Conservation (phyloP, 2,888 invertebrate species). For the Cantharis rufa region DNA sequence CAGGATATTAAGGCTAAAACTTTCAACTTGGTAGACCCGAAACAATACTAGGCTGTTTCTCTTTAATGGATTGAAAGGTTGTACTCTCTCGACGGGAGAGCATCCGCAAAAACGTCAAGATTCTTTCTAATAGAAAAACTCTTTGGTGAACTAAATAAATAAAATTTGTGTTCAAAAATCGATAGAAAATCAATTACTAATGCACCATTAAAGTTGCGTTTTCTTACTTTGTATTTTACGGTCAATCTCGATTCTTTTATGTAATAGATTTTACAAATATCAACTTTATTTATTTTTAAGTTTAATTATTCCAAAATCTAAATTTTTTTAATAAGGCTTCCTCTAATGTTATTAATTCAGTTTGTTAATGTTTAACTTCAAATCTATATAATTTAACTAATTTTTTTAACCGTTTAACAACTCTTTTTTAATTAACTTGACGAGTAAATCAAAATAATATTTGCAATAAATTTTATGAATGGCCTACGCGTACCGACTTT, state of each 20-base stretch:
- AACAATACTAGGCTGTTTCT: conserved; percentile 21
- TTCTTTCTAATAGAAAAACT: neutral
- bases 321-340: neutral
- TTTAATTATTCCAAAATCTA: neutral
- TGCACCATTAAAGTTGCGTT: neutral
- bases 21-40: conserved; percentile 23
- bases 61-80: conserved; percentile 25
- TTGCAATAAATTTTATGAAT: neutral
- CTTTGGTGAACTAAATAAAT: conserved; percentile 1
- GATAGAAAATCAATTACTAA: neutral
- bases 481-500: neutral
- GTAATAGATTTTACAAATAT: neutral
- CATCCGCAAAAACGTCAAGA: conserved; percentile 6
- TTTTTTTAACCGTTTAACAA: neutral
- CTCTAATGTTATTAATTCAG: neutral
- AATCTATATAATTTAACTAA: neutral
- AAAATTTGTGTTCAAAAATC: neutral
- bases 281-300: neutral
- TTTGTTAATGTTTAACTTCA: neutral
- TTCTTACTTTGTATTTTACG: neutral
- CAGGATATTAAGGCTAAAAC: conserved; percentile 26
- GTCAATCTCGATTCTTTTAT: neutral
- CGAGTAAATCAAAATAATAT: neutral
- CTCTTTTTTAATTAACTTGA: neutral
- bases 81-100: conserved; percentile 10